These are phyloP conservation scores for Agapostemon virescens DNA, from an alignment of 2,888 invertebrate species.

Conservation along the genomic window DNA sequence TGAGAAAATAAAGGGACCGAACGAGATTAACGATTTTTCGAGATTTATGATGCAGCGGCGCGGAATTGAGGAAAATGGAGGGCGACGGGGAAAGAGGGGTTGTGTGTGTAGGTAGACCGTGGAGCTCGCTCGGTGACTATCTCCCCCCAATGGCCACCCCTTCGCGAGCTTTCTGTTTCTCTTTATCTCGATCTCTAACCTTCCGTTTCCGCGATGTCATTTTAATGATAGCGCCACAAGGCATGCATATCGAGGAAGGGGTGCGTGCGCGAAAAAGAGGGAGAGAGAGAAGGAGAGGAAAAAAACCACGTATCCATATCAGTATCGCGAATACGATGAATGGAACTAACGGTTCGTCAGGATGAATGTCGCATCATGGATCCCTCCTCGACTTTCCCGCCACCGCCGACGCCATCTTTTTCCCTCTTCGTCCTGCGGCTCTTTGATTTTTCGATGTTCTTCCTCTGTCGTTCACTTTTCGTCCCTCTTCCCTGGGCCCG, in stretches of 20 bases:
- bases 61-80: conserved; percentile 48
- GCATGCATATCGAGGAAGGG: conserved; percentile 61
- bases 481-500: conserved; percentile 7
- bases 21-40: conserved; percentile 64
- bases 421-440: conserved; percentile 9
- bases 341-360: conserved; percentile 74
- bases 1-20: conserved; percentile 54
- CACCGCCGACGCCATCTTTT: conserved; percentile 11
- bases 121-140: conserved; percentile 39
- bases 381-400: conserved; percentile 24
- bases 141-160: conserved; percentile 15
- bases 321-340: conserved; percentile 70
- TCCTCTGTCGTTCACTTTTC: conserved; percentile 24
- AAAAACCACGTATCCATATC: conserved; percentile 54
- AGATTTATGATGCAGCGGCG: conserved; percentile 59
- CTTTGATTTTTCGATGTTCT: conserved; percentile 15
- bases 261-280: neutral
- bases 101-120: neutral
- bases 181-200: conserved; percentile 46
- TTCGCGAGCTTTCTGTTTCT: conserved; percentile 31
- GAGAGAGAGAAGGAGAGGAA: neutral
- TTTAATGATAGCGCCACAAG: conserved; percentile 70
- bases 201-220: conserved; percentile 65
- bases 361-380: conserved; percentile 70
- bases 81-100: conserved; percentile 9